These are phyloP conservation scores for Castor canadensis DNA, from an alignment of 2,113 vertebrate species.

Conservation along the genomic window DNA sequence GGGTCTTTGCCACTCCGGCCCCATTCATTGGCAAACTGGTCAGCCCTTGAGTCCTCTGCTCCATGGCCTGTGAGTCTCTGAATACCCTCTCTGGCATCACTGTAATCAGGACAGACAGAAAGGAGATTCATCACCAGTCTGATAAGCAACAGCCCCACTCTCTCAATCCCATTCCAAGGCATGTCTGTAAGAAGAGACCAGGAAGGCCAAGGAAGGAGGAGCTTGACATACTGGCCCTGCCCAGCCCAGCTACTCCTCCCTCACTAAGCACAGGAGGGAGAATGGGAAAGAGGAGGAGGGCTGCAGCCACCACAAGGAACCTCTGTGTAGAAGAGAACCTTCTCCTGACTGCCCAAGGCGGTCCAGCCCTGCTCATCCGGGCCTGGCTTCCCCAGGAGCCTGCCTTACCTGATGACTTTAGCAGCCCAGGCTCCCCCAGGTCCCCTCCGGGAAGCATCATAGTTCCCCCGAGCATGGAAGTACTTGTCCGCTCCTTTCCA, in stretches of 20 bases:
- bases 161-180: not conserved
- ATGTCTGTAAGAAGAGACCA: not conserved
- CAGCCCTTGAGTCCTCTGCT: fast-evolving
- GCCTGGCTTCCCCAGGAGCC: not conserved
- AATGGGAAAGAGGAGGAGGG: not conserved
- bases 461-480: conserved; percentile 50
- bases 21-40: conserved; percentile 9
- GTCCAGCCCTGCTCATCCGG: too few species aligned
- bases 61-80: not conserved
- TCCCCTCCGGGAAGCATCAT: conserved; percentile 20
- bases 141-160: not conserved
- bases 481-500: conserved; percentile 27
- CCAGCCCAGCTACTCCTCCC: too few species aligned
- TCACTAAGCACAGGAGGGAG: too few species aligned
- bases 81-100: not conserved
- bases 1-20: conserved; percentile 54
- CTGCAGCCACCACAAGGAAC: too few species aligned
- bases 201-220: not conserved
- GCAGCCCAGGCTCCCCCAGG: not conserved
- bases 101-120: not conserved
- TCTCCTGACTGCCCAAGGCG: too few species aligned
- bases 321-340: not conserved
- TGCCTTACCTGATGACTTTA: not conserved
- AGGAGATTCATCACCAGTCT: not conserved
- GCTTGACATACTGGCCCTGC: too few species aligned